Conservation (phyloP, 2,888 invertebrate species). For the Aphidius colemani region DNA sequence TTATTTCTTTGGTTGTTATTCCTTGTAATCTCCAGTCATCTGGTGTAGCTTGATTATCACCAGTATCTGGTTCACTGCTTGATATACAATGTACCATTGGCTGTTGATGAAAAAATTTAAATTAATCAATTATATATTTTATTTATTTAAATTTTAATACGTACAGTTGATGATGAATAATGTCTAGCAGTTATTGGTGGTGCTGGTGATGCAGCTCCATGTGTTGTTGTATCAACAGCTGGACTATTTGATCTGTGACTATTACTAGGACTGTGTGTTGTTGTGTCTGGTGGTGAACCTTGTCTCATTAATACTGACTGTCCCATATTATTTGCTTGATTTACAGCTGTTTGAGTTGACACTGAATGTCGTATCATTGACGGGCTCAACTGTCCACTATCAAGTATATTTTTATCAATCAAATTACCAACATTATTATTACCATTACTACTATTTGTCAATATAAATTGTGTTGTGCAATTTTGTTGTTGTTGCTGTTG, state of each 20-base stretch:
- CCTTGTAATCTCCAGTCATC: constrained; percentile 56
- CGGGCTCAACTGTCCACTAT: constrained; percentile 50
- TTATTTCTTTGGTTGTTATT: constrained; percentile 50
- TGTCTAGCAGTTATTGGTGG: constrained; percentile 51
- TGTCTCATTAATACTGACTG: constrained; percentile 57
- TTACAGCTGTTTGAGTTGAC: constrained; percentile 72
- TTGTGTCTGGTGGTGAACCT: constrained; percentile 81
- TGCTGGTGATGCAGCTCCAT: constrained; percentile 56
- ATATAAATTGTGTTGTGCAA: constrained; percentile 33
- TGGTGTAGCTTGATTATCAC: constrained; percentile 56
- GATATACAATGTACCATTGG: constrained; percentile 88
- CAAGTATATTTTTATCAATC: constrained; percentile 46
- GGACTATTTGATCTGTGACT: constrained; percentile 58
- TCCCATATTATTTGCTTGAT: constrained; percentile 50
- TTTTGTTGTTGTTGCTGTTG: constrained; percentile 38
- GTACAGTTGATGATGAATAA: constrained; percentile 54
- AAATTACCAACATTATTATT: constrained; percentile 41
- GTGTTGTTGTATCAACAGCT: constrained; percentile 57
- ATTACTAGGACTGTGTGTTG: constrained; percentile 76
- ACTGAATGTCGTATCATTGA: constrained; percentile 69
- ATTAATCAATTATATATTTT: background rate
- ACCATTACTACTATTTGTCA: constrained; percentile 42
- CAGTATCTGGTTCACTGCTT: constrained; percentile 80
- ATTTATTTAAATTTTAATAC: constrained; percentile 4
- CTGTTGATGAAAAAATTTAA: constrained; percentile 49